Evolutionary conservation across 2,888 invertebrate species (phyloP).

Genomic region (Cinara cedri): DNA sequence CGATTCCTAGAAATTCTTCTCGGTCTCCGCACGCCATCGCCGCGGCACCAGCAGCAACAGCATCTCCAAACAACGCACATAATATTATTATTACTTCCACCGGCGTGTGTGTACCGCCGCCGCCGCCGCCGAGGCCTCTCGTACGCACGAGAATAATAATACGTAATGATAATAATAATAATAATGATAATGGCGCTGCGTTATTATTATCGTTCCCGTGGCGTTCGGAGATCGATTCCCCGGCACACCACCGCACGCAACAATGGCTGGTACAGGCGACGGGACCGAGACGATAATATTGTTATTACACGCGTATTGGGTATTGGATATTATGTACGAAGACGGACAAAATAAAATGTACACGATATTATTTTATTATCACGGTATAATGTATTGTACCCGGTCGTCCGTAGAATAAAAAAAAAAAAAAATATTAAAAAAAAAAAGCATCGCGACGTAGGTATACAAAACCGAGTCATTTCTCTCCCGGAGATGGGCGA

Average conservation of each 20-base stretch:
- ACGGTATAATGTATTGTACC: too few relatives aligned
- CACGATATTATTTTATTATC: too few relatives aligned
- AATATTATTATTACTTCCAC: constrained; percentile 10
- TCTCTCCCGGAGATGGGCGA: too few relatives aligned
- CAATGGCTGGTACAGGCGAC: not conserved
- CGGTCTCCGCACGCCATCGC: constrained; percentile 7
- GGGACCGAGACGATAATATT: not conserved
- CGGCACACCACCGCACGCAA: too few relatives aligned
- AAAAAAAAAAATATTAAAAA: too few relatives aligned
- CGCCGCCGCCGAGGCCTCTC: not conserved
- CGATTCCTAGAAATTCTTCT: constrained; percentile 46
- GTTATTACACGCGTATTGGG: not conserved
- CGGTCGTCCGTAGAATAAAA: too few relatives aligned
- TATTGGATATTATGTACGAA: not conserved
- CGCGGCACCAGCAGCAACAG: not conserved
- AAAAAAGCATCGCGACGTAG: too few relatives aligned
- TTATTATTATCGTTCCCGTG: constrained; percentile 37
- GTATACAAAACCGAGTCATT: too few relatives aligned
- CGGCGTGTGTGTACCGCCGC: not conserved
- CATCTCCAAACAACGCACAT: not conserved
- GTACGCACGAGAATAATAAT: constrained; percentile 16
- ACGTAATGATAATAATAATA: not conserved
- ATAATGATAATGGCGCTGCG: constrained; percentile 7
- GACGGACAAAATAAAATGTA: too few relatives aligned
- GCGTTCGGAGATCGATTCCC: constrained; percentile 39